These are phyloP conservation scores for Drosophila parthenogenetica DNA, from an alignment of 2,888 invertebrate species.

Conservation along the genomic window DNA sequence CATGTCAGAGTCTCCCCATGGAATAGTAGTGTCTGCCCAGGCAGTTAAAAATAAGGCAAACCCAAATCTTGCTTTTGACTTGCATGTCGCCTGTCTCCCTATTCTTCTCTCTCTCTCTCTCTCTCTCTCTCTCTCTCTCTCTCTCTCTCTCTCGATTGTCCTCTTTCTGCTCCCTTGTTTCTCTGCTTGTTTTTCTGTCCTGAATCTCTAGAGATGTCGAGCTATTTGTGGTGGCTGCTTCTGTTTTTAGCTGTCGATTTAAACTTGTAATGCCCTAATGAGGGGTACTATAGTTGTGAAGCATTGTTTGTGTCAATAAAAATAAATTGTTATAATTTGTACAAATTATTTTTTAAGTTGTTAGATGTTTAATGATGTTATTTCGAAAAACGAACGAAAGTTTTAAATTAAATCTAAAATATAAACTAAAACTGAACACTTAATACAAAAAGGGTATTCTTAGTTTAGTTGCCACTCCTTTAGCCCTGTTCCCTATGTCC, in stretches of 20 bases:
- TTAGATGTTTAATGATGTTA: too few relatives aligned
- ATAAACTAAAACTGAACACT: neutral
- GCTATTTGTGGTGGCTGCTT: slow-evolving; percentile 37
- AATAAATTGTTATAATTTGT: neutral
- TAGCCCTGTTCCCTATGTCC: slow-evolving; percentile 11
- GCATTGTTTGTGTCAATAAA: neutral
- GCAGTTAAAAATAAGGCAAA: slow-evolving; percentile 38
- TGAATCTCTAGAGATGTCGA: slow-evolving; percentile 32
- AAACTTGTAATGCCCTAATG: slow-evolving; percentile 2
- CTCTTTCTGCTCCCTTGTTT: neutral
- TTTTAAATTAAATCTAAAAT: too few relatives aligned
- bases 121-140: neutral
- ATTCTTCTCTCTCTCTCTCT: neutral
- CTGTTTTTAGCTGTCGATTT: slow-evolving; percentile 24
- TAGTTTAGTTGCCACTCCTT: neutral
- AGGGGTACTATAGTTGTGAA: neutral
- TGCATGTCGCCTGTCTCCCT: neutral
- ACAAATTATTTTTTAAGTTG: neutral
- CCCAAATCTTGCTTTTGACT: slow-evolving; percentile 19
- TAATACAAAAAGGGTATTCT: slow-evolving; percentile 18
- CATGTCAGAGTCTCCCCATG: slow-evolving; percentile 36
- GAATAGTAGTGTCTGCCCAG: slow-evolving; percentile 35
- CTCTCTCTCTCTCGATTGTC: neutral
- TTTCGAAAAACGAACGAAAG: too few relatives aligned
- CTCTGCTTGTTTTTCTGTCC: slow-evolving; percentile 9